Evolutionary conservation across 2,797 vertebrate species (phyloP).

Genomic region (Austrolebias charrua): DNA sequence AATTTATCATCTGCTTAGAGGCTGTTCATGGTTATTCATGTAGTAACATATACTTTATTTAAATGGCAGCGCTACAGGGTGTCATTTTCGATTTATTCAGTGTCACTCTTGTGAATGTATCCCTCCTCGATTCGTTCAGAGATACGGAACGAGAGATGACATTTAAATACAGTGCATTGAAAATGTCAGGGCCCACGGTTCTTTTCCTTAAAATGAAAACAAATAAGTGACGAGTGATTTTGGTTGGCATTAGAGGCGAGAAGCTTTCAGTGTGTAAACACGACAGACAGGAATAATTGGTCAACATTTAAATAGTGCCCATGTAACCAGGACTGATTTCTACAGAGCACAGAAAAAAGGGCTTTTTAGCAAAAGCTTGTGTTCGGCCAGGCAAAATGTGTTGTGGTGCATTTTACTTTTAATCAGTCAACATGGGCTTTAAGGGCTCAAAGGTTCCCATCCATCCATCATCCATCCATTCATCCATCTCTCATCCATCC

Average conservation of each 20-base stretch:
- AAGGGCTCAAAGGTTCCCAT: too few relatives aligned
- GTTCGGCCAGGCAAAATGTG: too few relatives aligned
- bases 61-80: not conserved
- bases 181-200: slow-evolving; percentile 17
- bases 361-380: not conserved
- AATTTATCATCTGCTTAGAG: not conserved
- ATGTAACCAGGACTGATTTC: not conserved
- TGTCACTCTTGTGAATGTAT: not conserved
- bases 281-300: not conserved
- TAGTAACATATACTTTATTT: not conserved
- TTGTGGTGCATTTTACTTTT: not conserved
- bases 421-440: too few relatives aligned
- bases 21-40: not conserved
- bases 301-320: too few relatives aligned
- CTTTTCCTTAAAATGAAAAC: slow-evolving; percentile 4
- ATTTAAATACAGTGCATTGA: slow-evolving; percentile 7
- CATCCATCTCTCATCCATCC: too few relatives aligned
- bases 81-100: not conserved
- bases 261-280: not conserved
- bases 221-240: slow-evolving; percentile 11
- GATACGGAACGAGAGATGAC: not conserved
- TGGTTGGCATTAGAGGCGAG: slow-evolving; percentile 1
- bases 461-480: too few relatives aligned
- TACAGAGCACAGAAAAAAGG: too few relatives aligned
- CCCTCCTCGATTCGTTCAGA: not conserved